Evolutionary conservation across 2,888 invertebrate species (phyloP), one percentile per base, ranked within the genome.

Genomic region (Iselma pallidipennis): DNA sequence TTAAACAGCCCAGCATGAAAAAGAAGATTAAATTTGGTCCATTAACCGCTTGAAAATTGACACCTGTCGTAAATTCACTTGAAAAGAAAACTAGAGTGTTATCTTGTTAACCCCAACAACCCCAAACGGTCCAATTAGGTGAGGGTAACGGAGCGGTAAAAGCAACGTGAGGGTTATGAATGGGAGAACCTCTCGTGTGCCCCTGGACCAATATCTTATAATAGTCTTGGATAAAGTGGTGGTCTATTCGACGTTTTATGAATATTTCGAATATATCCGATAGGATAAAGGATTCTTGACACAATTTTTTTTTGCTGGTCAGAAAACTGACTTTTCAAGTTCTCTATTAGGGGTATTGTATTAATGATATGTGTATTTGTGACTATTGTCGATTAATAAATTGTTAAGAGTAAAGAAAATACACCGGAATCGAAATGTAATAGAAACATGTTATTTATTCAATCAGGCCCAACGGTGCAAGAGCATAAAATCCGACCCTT

Each of bases 51-150:
- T 50, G 65, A 61, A 68, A 69, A 71, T 69, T 71, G 71, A 69
- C 69, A 71, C 68, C 68, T 69, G 67, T 63, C 67, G 68, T 69
- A 69, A 70, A 71, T 71, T 69, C 59, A 66, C 63, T 66, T 57
- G 57, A 66, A 67, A 66, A 67, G 69, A 74, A 74, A 73, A 67
- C 68, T 71, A 65, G 69, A 76, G 74, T 74, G 75, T 76, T 75
- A 76, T 74, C 74, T 76, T 74, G 74, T 75, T 76, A 75, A 75
- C 73, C 74, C 71, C 70, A 72, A 72, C 71, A 73, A 67, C 73
- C 72, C 73, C 74, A 74, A 74, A 76, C 71, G 72, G 75, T 68
- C 76, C 77, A 77, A 77, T 77, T 77, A 77, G 75, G 72, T 62
- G 69, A 67, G 70, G 74, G 74, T 74, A 75, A 74, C 74, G 74